phyloP scores from a whole-genome alignment of 2,797 vertebrate genomes.

The Crocodylus rhombifer region DNA sequence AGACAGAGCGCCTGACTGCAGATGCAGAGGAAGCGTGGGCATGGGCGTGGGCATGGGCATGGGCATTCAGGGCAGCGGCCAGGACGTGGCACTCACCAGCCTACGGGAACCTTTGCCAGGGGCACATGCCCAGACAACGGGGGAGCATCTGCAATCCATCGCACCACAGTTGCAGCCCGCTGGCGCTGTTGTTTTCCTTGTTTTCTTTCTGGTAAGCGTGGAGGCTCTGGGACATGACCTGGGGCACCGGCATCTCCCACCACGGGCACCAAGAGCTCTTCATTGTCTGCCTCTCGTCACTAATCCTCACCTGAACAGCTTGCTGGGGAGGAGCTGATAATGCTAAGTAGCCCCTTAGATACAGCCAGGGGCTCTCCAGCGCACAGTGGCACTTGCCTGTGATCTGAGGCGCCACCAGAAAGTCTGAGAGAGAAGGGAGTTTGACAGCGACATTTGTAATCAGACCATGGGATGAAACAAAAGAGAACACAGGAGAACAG shows the following conservation, averaged over 20 bases:
- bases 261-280: not conserved
- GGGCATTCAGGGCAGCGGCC: not conserved
- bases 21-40: not conserved
- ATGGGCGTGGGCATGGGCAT: not conserved
- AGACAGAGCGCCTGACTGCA: not conserved
- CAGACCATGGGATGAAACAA: conserved; percentile 35
- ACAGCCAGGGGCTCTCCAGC: not conserved
- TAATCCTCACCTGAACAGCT: not conserved
- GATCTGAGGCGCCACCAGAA: not conserved
- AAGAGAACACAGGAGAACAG: not conserved
- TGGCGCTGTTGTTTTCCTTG: not conserved
- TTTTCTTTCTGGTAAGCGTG: not conserved
- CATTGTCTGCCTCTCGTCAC: not conserved
- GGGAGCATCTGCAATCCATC: not conserved
- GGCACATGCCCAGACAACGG: too few relatives aligned
- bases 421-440: not conserved
- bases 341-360: not conserved
- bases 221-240: not conserved
- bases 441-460: conserved; percentile 27
- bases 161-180: not conserved
- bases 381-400: not conserved
- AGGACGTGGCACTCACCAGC: not conserved
- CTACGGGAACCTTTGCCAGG: too few relatives aligned
- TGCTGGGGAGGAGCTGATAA: not conserved
- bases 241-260: not conserved